Conservation (phyloP, 2,113 vertebrate species). For the Megaleporinus macrocephalus region DNA sequence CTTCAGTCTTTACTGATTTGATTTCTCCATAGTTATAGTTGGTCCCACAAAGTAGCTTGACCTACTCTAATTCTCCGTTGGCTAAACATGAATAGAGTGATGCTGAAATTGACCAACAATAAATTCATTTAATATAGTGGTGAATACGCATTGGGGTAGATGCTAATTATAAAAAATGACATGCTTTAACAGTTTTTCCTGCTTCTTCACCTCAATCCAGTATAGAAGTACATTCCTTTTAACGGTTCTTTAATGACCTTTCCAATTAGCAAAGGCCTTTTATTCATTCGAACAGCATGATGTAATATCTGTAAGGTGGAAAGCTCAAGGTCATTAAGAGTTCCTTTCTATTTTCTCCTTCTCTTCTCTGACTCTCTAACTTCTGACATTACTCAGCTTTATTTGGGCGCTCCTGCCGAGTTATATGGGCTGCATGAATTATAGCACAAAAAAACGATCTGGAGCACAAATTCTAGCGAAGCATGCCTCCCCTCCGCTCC, state of each 20-base stretch:
- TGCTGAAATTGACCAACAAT: not conserved
- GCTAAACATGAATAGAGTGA: not conserved
- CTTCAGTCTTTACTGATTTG: not conserved
- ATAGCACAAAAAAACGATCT: slow-evolving; percentile 53
- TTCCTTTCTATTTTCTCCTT: slow-evolving; percentile 12
- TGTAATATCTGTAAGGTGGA: slow-evolving; percentile 12
- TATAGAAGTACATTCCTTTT: not conserved
- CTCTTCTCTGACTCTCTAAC: not conserved
- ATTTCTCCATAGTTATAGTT: not conserved
- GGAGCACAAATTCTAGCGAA: slow-evolving; percentile 58
- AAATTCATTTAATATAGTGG: too few relatives aligned
- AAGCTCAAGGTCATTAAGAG: slow-evolving; percentile 30
- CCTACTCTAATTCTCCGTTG: not conserved
- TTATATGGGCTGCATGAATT: slow-evolving; percentile 65
- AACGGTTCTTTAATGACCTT: slow-evolving; percentile 29
- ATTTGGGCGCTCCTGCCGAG: slow-evolving; percentile 27
- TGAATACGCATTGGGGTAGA: too few relatives aligned
- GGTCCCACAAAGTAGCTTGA: not conserved
- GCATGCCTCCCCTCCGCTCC: slow-evolving; percentile 48
- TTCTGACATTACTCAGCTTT: slow-evolving; percentile 35
- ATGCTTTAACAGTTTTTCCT: not conserved
- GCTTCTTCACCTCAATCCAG: not conserved
- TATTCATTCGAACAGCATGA: slow-evolving; percentile 35
- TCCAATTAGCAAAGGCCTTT: slow-evolving; percentile 42
- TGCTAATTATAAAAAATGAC: too few relatives aligned